Evolutionary conservation across 2,797 vertebrate genomes (phyloP).

Genomic region (Gallinago solitaria): DNA sequence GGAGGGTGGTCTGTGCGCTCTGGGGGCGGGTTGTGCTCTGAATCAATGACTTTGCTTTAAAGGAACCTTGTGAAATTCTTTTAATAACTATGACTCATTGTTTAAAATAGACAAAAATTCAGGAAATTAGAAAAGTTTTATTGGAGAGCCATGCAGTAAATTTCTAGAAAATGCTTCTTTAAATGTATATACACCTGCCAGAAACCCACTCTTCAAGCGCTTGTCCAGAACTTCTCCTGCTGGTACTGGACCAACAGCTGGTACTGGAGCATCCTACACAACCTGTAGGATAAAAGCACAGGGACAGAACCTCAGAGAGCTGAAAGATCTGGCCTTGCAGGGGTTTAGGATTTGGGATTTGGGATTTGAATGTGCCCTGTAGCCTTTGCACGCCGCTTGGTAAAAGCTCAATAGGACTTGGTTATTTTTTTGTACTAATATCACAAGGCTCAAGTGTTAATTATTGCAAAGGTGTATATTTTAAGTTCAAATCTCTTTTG

Average conservation of each 20-base stretch:
- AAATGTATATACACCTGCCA: neutral
- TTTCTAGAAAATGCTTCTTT: neutral
- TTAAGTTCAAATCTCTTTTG: neutral
- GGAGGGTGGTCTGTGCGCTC: neutral
- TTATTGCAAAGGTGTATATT: neutral
- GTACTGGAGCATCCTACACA: neutral
- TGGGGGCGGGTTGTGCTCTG: accelerated
- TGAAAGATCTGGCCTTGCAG: neutral
- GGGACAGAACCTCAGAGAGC: neutral
- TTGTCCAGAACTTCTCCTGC: neutral
- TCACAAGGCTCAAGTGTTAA: neutral
- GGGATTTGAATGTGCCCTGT: neutral
- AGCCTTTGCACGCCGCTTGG: neutral
- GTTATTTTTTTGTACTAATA: neutral
- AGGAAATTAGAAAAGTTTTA: neutral
- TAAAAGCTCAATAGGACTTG: neutral
- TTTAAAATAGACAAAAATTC: neutral
- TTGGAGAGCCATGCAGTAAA: neutral
- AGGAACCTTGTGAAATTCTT: neutral
- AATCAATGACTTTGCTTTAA: neutral
- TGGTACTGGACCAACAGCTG: neutral
- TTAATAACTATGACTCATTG: neutral
- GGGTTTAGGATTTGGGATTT: neutral
- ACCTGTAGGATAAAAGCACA: neutral
- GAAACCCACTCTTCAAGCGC: neutral